These are phyloP conservation scores for Laupala kohalensis DNA, from an alignment of 1,140 invertebrate genomes.

Conservation along the genomic window DNA sequence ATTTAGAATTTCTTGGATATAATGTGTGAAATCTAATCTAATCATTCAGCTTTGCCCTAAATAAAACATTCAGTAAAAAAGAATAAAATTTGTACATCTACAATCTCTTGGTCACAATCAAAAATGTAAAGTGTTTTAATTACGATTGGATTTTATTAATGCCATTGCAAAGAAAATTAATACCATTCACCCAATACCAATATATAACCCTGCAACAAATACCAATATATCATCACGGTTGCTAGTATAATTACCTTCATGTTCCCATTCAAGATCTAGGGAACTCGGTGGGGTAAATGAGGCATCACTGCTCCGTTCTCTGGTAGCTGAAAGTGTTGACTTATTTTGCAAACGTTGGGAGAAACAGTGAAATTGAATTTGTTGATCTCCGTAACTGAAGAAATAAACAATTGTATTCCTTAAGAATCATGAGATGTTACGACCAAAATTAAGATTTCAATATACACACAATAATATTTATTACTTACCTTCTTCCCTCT, in stretches of 20 bases:
- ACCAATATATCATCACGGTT: background rate
- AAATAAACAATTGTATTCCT: background rate
- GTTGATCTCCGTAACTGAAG: background rate
- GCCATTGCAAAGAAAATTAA: background rate
- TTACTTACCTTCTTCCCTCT: background rate
- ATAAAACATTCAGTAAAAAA: too few relatives aligned
- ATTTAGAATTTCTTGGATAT: too few relatives aligned
- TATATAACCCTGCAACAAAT: background rate
- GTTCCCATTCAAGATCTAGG: constrained; percentile 45
- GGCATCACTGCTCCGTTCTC: constrained; percentile 13
- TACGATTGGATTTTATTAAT: background rate
- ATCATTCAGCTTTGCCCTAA: too few relatives aligned
- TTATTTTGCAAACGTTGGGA: background rate
- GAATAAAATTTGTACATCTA: too few relatives aligned
- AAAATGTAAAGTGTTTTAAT: background rate
- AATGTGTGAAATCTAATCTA: too few relatives aligned
- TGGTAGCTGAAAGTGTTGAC: background rate
- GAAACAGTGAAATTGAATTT: background rate
- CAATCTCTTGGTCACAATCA: too few relatives aligned
- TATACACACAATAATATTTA: background rate
- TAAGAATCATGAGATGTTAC: background rate
- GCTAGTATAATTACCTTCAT: constrained; percentile 36
- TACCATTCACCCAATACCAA: background rate
- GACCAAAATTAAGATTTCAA: background rate
- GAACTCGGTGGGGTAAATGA: constrained; percentile 39